Base-by-base conservation (phyloP, 2,113 vertebrate genomes). In the Heloderma charlesbogerti region DNA sequence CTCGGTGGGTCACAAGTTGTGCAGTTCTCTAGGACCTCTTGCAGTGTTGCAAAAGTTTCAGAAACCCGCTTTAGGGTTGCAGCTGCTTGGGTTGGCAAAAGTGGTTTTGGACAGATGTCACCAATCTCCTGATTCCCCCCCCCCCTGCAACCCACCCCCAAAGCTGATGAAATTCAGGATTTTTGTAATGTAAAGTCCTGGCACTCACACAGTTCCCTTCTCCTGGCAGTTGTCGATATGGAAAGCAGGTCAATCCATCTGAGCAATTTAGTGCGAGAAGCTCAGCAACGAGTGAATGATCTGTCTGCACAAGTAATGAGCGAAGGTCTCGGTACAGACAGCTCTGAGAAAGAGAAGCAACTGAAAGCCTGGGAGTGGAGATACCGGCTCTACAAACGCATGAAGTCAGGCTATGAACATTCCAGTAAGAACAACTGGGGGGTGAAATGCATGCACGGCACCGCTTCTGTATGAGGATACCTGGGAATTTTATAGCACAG, bases 331-430 rank as follows among this genome's bases (percentile, higher is more conserved):
- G 97, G 95, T 1, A 93, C 97, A 72, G 99, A 99, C 91, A 97
- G 94, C 43, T 96, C 98, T 4, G 98, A 99, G 82, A 98, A 97
- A 78, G 98, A 99, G 95, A 98, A 98, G 87, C 98, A 98, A 86
- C 98, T 99, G 40, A 97, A 97, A 90, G 97, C 97, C n/a, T 99
- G 99, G 99, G 98, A 99, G 94, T 99, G 99, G 98, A 97, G 98
- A 95, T 97, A 96, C 91, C 98, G 98, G 91, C 98, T 99, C 7
- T 99, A 99, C 97, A 97, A 97, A 89, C 98, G 98, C 94, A 99
- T 99, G 99, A 98, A 95, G 92, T 97, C 98, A 0, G 98, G 98
- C 94, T 98, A 98, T 51, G 98, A 99, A 91, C 98, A 99, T 0
- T 98, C 99, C 90, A 96, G 99, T 99, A 95, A 99, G 98, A 98